Conservation (phyloP, 2,888 invertebrate genomes). For the Athripsodes cinereus region DNA sequence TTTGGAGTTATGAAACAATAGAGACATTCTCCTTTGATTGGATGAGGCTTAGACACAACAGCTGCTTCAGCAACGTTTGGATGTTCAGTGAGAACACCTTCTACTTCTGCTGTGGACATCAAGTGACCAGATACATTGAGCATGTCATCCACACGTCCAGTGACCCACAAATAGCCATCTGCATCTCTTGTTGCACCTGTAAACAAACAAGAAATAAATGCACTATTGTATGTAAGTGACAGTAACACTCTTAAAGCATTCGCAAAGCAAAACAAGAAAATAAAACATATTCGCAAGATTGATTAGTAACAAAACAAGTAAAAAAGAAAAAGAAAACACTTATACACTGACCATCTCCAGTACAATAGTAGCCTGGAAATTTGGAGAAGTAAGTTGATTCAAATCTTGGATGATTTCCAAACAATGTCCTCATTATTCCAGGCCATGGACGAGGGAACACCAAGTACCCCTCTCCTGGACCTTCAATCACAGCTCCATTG, state of each 20-base stretch:
- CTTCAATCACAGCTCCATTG: conserved; percentile 76
- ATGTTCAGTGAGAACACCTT: conserved; percentile 75
- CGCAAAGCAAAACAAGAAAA: not conserved
- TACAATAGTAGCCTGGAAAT: conserved; percentile 96
- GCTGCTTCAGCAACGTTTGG: conserved; percentile 86
- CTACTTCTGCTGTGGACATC: conserved; percentile 94
- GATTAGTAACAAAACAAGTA: not conserved
- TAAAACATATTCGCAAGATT: not conserved
- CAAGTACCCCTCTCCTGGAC: conserved; percentile 89
- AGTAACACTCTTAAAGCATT: not conserved
- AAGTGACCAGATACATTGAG: conserved; percentile 97
- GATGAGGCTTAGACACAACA: conserved; percentile 91
- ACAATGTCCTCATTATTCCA: conserved; percentile 94
- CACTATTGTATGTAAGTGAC: not conserved
- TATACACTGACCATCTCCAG: conserved; percentile 80
- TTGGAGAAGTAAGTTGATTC: conserved; percentile 91
- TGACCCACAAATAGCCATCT: conserved; percentile 95
- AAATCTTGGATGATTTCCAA: conserved; percentile 84
- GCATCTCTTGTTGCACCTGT: conserved; percentile 84
- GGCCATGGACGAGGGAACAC: conserved; percentile 97
- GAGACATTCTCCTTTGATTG: conserved; percentile 93
- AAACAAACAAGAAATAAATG: conserved; percentile 23
- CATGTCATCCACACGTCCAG: conserved; percentile 97
- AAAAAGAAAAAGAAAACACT: not conserved
- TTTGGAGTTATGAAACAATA: conserved; percentile 96